Evolutionary conservation across 1,140 invertebrate genomes (phyloP), one percentile per base, ranked within the genome.

Genomic region (Lasioglossum albipes): DNA sequence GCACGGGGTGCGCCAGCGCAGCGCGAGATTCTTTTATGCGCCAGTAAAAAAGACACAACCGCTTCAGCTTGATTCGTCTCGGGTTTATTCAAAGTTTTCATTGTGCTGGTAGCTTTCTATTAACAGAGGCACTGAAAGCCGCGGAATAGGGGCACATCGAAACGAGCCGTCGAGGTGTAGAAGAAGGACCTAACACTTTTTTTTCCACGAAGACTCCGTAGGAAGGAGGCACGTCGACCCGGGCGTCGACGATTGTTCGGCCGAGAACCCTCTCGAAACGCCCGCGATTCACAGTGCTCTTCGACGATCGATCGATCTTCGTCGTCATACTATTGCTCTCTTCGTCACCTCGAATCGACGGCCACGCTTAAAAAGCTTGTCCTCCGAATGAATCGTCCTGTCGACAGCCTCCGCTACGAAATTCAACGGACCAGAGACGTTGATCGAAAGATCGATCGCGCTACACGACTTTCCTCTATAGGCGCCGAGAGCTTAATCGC

Each of bases 381-480:
- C 75, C 41, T 27, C 7, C 12, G 9, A 9, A 61, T 12, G 65
- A 69, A 77, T 59, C 0, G 41, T 5, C 12, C 22, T 13, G 12
- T 36, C 31, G 31, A 36, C 31, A 36, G 31, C 31, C 31, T 36
- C 31, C 1, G 4, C 31, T 36, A 36, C 31, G 36, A 36, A 36
- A 36, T 36, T 36, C 36, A 36, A 36, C 36, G 36, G 36, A 36
- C 36, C 36, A 2, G 36, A 36, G 68, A 49, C 31, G 22, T 62
- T 59, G 77, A 54, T 78, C 76, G 76, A 64, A 54, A 27, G 22
- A 74, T 79, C 81, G 76, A 78, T 65, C 73, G 65, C 36, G 65
- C 36, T 74, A 13, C n/a, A 16, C 41, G 31, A 67, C 22, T 65
- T 41, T 41, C 41, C 20, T 64, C 82, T 77, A 82, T 69, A 69